Evolutionary conservation across 2,113 vertebrate genomes (phyloP).

Genomic region (Callaeas wilsoni): DNA sequence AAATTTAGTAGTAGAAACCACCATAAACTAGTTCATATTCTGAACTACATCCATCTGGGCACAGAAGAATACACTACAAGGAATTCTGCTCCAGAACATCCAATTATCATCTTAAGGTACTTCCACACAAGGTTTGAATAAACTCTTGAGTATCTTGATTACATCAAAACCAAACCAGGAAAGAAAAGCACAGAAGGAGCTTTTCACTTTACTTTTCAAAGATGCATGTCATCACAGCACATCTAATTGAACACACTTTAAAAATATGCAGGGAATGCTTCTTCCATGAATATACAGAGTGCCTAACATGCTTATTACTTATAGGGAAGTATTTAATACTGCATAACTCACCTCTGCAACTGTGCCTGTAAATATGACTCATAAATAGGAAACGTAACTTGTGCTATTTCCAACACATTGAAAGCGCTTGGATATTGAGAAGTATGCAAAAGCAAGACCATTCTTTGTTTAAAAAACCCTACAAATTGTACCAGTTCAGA

Average conservation of each 20-base stretch:
- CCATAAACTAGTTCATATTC: neutral
- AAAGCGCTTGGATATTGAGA: neutral
- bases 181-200: neutral
- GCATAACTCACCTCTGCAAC: neutral
- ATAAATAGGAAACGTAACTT: neutral
- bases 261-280: neutral
- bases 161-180: neutral
- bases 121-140: neutral
- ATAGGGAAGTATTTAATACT: neutral
- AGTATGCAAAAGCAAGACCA: neutral
- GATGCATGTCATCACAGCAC: neutral
- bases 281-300: neutral
- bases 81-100: neutral
- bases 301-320: neutral
- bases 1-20: neutral
- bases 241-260: neutral
- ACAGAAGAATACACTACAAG: neutral
- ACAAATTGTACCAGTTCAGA: neutral
- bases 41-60: neutral
- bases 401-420: neutral
- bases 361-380: neutral
- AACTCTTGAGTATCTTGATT: neutral
- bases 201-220: neutral
- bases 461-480: neutral
- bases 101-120: neutral